These are phyloP conservation scores for Pteromalus puparum DNA, from an alignment of 1,140 invertebrate genomes.

Conservation along the genomic window DNA sequence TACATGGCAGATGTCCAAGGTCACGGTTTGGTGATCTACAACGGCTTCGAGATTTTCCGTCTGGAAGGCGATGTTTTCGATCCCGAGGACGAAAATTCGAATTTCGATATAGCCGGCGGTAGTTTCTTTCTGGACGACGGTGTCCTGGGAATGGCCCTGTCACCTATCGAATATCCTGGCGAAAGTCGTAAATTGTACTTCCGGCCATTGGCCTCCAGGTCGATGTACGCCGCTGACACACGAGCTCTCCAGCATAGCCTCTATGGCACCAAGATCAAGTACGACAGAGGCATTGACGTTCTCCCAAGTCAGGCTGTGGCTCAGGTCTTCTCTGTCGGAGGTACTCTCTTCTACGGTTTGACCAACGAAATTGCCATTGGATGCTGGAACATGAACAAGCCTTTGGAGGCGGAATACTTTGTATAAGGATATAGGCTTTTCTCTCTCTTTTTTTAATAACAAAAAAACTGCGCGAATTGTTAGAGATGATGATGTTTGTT, in stretches of 20 bases:
- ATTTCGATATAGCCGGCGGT: constrained; percentile 75
- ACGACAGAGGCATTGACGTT: constrained; percentile 67
- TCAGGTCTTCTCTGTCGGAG: constrained; percentile 62
- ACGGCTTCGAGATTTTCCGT: constrained; percentile 36
- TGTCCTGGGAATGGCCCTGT: constrained; percentile 67
- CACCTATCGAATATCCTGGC: constrained; percentile 56
- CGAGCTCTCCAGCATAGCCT: constrained; percentile 53
- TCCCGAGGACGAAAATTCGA: constrained; percentile 56
- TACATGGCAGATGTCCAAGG: constrained; percentile 79
- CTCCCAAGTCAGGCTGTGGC: constrained; percentile 60
- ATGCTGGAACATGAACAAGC: constrained; percentile 66
- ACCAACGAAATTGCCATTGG: constrained; percentile 63
- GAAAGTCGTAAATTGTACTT: constrained; percentile 59
- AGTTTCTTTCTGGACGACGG: constrained; percentile 69
- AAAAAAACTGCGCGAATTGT: background rate
- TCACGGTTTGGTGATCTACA: constrained; percentile 79
- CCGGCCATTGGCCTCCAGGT: constrained; percentile 65
- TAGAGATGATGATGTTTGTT: background rate
- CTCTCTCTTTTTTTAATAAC: background rate
- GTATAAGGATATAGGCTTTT: constrained; percentile 41
- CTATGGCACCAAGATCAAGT: constrained; percentile 41
- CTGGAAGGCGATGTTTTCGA: constrained; percentile 2
- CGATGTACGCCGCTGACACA: constrained; percentile 61
- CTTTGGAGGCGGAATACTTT: constrained; percentile 48
- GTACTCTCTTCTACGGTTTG: constrained; percentile 67